These are phyloP conservation scores for Zalophus californianus DNA, from an alignment of 2,797 vertebrate species.

Conservation along the genomic window DNA sequence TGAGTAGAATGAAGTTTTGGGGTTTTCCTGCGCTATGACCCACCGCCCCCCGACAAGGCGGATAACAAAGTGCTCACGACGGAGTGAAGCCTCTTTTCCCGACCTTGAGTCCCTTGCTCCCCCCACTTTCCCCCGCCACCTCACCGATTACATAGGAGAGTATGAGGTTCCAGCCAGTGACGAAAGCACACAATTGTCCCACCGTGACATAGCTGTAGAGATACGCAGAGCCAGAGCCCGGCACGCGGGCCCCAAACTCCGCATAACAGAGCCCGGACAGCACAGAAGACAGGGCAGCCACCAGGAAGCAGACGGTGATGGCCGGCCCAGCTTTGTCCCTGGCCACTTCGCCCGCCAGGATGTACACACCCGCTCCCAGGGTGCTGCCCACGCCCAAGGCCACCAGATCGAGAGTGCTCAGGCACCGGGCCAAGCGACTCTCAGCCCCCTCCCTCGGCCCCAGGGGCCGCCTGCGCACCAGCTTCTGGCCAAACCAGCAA, in stretches of 20 bases:
- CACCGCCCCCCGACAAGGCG: neutral
- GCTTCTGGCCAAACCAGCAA: constrained; percentile 86
- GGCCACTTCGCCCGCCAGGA: constrained; percentile 95
- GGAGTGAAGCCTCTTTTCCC: neutral
- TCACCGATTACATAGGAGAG: constrained; percentile 96
- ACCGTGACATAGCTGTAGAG: constrained; percentile 97
- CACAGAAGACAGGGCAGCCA: constrained; percentile 93
- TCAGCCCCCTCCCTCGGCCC: constrained; percentile 79
- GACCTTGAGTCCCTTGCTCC: neutral
- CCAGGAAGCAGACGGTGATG: constrained; percentile 94
- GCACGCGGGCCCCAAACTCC: constrained; percentile 95
- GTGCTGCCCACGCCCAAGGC: constrained; percentile 95
- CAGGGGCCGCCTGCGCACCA: constrained; percentile 88
- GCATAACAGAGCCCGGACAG: constrained; percentile 96
- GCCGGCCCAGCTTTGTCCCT: constrained; percentile 93
- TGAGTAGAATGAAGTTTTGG: neutral
- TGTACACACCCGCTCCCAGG: constrained; percentile 94
- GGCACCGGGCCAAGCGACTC: constrained; percentile 91
- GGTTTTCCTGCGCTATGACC: neutral
- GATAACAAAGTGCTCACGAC: too few relatives aligned
- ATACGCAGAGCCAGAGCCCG: constrained; percentile 95
- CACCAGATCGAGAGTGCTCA: constrained; percentile 94
- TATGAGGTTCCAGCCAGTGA: constrained; percentile 97
- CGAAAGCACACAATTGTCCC: constrained; percentile 96
- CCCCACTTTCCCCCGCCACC: neutral